Evolutionary conservation across 37 sponge, comb jelly and placozoan genomes (phyloP).

Genomic region (Crambe crambe): DNA sequence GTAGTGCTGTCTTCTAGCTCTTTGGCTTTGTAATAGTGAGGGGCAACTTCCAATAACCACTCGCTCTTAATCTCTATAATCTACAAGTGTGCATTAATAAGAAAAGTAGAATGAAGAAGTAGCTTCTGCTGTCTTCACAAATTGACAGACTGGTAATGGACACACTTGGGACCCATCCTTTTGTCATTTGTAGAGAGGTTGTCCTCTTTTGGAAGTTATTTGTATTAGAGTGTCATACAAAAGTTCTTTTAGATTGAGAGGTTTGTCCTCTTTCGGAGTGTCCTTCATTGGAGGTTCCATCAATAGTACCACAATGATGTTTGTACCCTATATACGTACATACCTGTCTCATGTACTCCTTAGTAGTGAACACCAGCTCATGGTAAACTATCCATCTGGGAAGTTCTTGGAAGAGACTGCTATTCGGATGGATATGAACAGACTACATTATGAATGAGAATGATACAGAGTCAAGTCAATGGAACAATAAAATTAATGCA

Average conservation of each 20-base stretch:
- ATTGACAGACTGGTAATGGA: neutral
- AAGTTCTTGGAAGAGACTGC: slow-evolving; percentile 93
- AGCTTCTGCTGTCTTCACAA: too few species aligned
- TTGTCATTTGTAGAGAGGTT: too few species aligned
- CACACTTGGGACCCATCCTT: too few species aligned
- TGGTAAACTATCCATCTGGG: slow-evolving; percentile 95
- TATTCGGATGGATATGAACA: slow-evolving; percentile 98
- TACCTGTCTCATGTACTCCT: slow-evolving; percentile 99
- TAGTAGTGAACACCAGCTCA: slow-evolving; percentile 95
- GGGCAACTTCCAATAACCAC: slow-evolving; percentile 98
- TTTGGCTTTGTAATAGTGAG: slow-evolving; percentile 97
- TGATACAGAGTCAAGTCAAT: too few species aligned
- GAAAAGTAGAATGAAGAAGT: neutral
- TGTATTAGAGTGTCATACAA: too few species aligned
- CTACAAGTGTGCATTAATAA: slow-evolving; percentile 20
- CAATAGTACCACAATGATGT: too few species aligned
- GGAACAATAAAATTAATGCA: neutral
- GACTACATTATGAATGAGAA: slow-evolving; percentile 46
- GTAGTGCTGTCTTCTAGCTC: slow-evolving; percentile 74
- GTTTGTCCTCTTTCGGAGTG: too few species aligned
- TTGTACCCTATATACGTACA: neutral
- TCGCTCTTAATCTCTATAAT: slow-evolving; percentile 93
- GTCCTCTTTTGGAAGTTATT: neutral
- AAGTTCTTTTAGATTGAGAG: too few species aligned
- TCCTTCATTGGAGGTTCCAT: too few species aligned